Evolutionary conservation across 2,797 vertebrate species (phyloP).

Genomic region (Falco concolor): DNA sequence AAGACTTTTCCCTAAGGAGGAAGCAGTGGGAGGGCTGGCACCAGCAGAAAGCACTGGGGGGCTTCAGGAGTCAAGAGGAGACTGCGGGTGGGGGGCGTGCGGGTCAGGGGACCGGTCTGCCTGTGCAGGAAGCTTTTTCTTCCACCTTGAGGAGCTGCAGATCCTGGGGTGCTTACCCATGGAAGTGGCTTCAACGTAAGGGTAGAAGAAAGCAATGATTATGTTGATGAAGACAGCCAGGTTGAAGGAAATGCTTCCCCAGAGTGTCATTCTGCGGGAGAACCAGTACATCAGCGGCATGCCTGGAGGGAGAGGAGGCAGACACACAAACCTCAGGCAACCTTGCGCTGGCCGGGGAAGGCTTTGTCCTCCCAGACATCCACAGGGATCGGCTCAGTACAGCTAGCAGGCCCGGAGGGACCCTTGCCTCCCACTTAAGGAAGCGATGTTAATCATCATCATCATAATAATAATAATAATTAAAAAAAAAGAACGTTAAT

Average conservation of each 20-base stretch:
- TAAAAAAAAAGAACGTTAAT: background rate
- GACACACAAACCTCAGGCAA: slow-evolving; percentile 26
- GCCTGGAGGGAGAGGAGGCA: slow-evolving; percentile 75
- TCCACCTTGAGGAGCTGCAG: background rate
- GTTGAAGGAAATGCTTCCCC: slow-evolving; percentile 98
- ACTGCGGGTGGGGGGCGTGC: background rate
- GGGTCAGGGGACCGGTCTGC: background rate
- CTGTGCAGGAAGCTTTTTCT: background rate
- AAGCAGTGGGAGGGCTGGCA: background rate
- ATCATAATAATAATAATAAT: too few relatives aligned
- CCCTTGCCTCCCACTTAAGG: background rate
- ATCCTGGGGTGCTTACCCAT: slow-evolving; percentile 66
- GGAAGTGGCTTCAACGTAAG: slow-evolving; percentile 81
- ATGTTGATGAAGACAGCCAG: slow-evolving; percentile 97
- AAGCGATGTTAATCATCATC: too few relatives aligned
- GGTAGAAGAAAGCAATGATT: slow-evolving; percentile 98
- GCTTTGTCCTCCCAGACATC: background rate
- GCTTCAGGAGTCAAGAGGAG: background rate
- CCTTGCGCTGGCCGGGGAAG: background rate
- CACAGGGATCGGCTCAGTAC: background rate
- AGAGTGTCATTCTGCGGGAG: slow-evolving; percentile 93
- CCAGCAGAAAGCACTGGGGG: background rate
- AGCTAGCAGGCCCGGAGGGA: background rate
- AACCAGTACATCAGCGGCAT: slow-evolving; percentile 98
- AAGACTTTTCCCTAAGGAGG: background rate